Evolutionary conservation across 2,797 vertebrate species (phyloP), one percentile per base, ranked within the genome.

Genomic region (Melopsittacus undulatus): DNA sequence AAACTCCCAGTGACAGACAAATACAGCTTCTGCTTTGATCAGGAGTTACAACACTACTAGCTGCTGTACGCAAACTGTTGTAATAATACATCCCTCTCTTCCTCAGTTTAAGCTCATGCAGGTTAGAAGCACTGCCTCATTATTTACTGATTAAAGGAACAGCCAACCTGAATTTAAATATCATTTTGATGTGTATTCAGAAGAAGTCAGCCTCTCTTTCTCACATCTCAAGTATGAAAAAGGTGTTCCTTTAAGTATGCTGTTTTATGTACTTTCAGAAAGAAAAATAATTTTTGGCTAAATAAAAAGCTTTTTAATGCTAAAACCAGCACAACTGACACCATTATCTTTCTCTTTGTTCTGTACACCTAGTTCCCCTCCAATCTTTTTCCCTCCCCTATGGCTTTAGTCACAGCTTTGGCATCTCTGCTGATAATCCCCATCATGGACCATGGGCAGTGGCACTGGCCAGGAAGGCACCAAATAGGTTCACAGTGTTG

Each of bases 1-100:
- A 92, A 87, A 74, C 81, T 90, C 62, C 77, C 3, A 1, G 85
- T 13, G 77, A 95, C 91, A 95, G 88, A 72, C 70, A 76, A 73
- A 93, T 81, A 80, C 82, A 61, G 89, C 72, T 78, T 62, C 93
- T 87, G 87, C 95, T 96, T 95, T 91, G 89, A 96, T 95, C 92
- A 91, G 72, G 62, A 85, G 34, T 64, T 93, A 86, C 76, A 74
- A 23, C 76, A 42, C 87, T 29, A 43, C 52, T 74, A 34, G 20
- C 72, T 96, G 92, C 87, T 83, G 57, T 49, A 57, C 38, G n/a
- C 1, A 51, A 87, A 51, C 89, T 1, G 0, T 62, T 83, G 84
- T 5, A 85, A 89, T 75, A 8, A 95, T 85, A 72, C 57, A 83
- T 46, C 57, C 66, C 76, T 57, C 75, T 87, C 80, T 78, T 64